Evolutionary conservation across 2,113 vertebrate genomes (phyloP), one percentile per base, ranked within the genome.

Genomic region (Bambusicola thoracicus): DNA sequence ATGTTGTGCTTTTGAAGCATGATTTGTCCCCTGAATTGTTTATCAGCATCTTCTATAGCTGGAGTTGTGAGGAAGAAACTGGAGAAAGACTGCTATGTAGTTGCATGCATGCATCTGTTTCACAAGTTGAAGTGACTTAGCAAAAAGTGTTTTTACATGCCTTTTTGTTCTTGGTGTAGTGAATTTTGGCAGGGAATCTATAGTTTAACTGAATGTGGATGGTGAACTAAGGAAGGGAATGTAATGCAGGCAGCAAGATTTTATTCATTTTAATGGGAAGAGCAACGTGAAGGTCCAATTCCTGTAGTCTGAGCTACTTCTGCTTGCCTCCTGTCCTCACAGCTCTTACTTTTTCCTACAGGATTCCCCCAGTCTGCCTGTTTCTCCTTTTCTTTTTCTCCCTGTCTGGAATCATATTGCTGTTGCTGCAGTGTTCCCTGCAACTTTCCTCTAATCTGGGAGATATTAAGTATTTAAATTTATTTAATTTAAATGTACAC

Each of bases 361-460:
- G 34, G 22, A 36, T 76, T 90, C 77, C 18, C 20, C n/a, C 34
- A 81, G 0, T 36, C 70, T 85, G 38, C 5, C 68, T 81, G 19
- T 65, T 90, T 24, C 6, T 82, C 13, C 19, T 67, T 89, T 89
- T n/a, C 48, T 93, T 89, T 68, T 74, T 51, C 36, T 70, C 44
- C 17, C 51, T 66, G 6, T 21, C 9, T 41, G 29, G 38, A 41
- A 36, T 76, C 25, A 0, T 75, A 27, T 32, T 65, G 29, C 44
- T 67, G 9, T 81, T 72, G 36, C 81, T 89, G 67, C 18, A 34
- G 25, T 40, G 30, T 95, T 94, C 24, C 43, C 40, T 92, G 38
- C 34, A 85, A 67, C 48, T 79, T 89, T 72, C 25, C 27, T 79
- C 36, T 22, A 8, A 66, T 48, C 69, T 63, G 8, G 67, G 20